Evolutionary conservation across 2,888 invertebrate species (phyloP), one percentile per base, ranked within the genome.

Genomic region (Eretmocerus hayati): DNA sequence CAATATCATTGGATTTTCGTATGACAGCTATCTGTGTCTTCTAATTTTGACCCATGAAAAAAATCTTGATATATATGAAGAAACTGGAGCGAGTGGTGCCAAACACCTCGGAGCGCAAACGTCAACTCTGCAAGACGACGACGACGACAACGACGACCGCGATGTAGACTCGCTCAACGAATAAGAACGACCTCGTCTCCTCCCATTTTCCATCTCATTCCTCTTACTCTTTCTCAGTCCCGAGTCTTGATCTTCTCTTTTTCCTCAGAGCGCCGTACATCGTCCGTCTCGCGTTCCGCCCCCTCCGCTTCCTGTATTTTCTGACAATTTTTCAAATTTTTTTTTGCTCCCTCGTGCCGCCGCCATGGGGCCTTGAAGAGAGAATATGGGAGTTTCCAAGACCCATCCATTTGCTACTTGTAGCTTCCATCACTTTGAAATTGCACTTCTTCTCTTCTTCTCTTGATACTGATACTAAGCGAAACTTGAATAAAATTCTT

Each of bases 91-190:
- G 31, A 44, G 13, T n/a, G 38, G 40, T 47, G 49, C 49, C 46
- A 52, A 52, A 52, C 48, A 52, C 48, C 46, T 48, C 47, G 31
- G 45, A 52, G 46, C 52, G 52, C 47, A 44, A 52, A 45, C 45
- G 48, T 48, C 42, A 39, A 48, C 42, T 40, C 30, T 33, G 22
- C 13, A 22, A 22, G 36, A 42, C 31, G 33, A 4, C 38, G 35
- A 19, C 18, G 26, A 1, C 37, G 32, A 26, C 47, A 37, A 48
- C 39, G 36, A 35, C 41, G 45, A 39, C 46, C 33, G 40, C 47
- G n/a, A n/a, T n/a, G n/a, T n/a, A n/a, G n/a, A n/a, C n/a, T n/a
- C n/a, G n/a, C n/a, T n/a, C n/a, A n/a, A n/a, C n/a, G 50, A 53
- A 44, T 46, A 50, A 32, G 49, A 49, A 46, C 49, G 52, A 48